A percentile compares a stretch with the other conserved stretches of the same genome.
phyloP scores from a whole-genome alignment of 2,888 invertebrate species.

The Operophtera brumata region DNA sequence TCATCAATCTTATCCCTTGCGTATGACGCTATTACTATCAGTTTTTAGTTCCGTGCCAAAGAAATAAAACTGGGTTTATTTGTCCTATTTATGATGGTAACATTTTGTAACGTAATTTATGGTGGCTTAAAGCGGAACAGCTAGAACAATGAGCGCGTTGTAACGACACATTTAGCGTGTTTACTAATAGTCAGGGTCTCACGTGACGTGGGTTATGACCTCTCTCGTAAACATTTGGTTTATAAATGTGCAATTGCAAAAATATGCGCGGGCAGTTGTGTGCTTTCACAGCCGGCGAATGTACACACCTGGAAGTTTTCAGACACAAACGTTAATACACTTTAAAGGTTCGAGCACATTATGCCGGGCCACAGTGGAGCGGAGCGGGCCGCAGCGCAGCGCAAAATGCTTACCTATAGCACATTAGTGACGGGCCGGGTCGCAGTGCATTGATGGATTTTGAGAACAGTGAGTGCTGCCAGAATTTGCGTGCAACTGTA shows the following conservation, averaged over 20 bases:
- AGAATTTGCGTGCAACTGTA: too few species aligned
- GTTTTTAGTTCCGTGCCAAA: conserved; percentile 23
- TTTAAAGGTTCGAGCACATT: too few species aligned
- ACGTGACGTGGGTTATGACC: conserved; percentile 28
- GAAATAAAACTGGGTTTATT: conserved; percentile 24
- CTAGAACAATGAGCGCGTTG: conserved; percentile 36
- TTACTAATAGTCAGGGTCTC: conserved; percentile 9
- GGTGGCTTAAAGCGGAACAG: conserved; percentile 28
- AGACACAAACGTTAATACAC: too few species aligned
- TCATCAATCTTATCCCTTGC: conserved; percentile 11
- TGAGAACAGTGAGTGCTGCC: too few species aligned
- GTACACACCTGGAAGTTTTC: not conserved
- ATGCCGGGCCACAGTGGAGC: too few species aligned
- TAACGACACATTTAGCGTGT: conserved; percentile 42
- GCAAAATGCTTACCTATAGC: too few species aligned
- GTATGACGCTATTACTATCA: conserved; percentile 20
- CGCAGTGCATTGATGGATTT: too few species aligned
- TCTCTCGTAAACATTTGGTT: conserved; percentile 32
- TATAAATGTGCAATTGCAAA: conserved; percentile 28
- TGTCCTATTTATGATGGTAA: conserved; percentile 21
- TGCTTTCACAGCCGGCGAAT: conserved; percentile 23
- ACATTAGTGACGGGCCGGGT: too few species aligned
- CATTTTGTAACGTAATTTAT: conserved; percentile 24
- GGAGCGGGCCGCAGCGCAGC: too few species aligned
- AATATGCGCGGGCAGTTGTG: conserved; percentile 24